Conservation (phyloP, 2,888 invertebrate species). For the Adelognathus sp. region DNA sequence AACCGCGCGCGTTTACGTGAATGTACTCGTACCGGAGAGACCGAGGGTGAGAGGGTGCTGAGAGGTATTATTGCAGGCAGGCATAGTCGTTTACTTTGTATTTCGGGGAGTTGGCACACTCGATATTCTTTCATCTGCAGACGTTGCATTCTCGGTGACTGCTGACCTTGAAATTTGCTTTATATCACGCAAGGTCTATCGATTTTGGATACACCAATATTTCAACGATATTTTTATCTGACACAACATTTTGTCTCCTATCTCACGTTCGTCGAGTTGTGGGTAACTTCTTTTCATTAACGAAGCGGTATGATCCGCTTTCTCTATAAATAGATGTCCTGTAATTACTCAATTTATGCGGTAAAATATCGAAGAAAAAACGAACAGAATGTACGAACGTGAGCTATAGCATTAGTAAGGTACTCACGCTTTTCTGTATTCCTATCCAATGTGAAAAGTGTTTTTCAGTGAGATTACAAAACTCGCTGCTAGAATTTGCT, state of each 20-base stretch:
- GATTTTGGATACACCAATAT: too few relatives aligned
- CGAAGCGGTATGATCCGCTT: constrained; percentile 13
- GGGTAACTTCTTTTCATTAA: not conserved
- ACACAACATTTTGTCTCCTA: not conserved
- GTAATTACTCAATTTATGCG: constrained; percentile 40
- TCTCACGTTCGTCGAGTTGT: not conserved
- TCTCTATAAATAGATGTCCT: constrained; percentile 9
- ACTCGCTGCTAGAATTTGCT: constrained; percentile 5
- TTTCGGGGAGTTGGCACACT: not conserved
- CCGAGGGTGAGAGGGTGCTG: not conserved
- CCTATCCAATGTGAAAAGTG: constrained; percentile 30
- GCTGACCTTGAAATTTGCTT: constrained; percentile 37
- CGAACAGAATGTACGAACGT: constrained; percentile 3
- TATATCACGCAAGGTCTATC: not conserved
- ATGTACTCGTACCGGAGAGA: constrained; percentile 3
- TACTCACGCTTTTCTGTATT: constrained; percentile 3
- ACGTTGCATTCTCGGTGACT: not conserved
- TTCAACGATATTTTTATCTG: not conserved
- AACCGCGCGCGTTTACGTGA: constrained; percentile 29
- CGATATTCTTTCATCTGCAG: constrained; percentile 17
- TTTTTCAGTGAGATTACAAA: constrained; percentile 33
- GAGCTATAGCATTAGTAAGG: constrained; percentile 21
- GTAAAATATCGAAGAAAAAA: not conserved
- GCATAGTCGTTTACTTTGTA: not conserved
- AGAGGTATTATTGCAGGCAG: not conserved